These are phyloP conservation scores for Tricholaema leucomelas DNA, from an alignment of 2,113 vertebrate species.

Conservation along the genomic window DNA sequence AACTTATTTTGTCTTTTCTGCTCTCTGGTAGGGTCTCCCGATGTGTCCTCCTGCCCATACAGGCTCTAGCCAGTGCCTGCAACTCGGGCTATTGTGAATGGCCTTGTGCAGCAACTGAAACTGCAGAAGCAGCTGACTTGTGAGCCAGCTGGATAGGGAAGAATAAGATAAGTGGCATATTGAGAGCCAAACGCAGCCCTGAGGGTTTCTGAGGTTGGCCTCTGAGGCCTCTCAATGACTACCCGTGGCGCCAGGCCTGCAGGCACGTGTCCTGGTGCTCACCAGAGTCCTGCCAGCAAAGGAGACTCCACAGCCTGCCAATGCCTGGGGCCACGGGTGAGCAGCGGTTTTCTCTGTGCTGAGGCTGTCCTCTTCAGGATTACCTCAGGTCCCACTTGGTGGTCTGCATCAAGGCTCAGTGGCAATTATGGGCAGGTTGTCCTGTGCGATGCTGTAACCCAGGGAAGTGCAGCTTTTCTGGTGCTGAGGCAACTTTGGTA, in stretches of 20 bases:
- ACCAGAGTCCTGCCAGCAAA: neutral
- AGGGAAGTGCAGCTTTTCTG: neutral
- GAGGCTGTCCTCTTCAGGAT: neutral
- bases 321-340: fast-evolving
- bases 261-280: neutral
- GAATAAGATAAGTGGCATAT: neutral
- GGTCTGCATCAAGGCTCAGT: neutral
- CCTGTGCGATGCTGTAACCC: neutral
- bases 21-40: neutral
- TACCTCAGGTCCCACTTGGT: neutral
- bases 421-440: neutral
- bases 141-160: neutral
- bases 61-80: neutral
- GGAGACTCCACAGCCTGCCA: neutral
- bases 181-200: neutral
- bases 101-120: neutral
- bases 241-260: neutral
- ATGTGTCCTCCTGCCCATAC: neutral
- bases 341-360: neutral
- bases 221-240: neutral
- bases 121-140: neutral
- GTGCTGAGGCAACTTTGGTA: neutral
- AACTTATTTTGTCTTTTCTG: neutral
- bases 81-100: neutral
- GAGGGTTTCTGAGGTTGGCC: neutral